phyloP scores from a whole-genome alignment of 2,888 invertebrate genomes.

The Eumacrocentrus americanus region DNA sequence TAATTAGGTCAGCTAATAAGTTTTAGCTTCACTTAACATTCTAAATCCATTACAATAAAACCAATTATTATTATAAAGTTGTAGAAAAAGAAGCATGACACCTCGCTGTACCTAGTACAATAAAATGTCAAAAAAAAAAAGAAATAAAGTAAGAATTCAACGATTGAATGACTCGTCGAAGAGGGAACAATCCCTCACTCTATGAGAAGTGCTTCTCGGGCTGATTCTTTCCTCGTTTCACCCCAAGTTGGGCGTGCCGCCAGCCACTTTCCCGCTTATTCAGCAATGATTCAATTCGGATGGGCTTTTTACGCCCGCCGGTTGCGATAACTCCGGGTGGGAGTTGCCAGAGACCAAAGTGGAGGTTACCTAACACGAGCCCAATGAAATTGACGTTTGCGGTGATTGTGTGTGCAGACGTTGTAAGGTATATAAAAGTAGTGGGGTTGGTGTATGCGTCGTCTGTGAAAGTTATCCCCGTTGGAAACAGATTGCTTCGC shows the following conservation, averaged over 20 bases:
- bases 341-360: conserved; percentile 34
- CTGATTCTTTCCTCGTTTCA: conserved; percentile 24
- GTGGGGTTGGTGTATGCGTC: conserved; percentile 52
- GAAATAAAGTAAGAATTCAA: background rate
- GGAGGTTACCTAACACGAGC: conserved; percentile 18
- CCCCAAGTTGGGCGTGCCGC: conserved; percentile 40
- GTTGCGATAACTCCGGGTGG: conserved; percentile 31
- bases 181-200: conserved; percentile 8
- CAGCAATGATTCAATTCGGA: conserved; percentile 62
- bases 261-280: conserved; percentile 60
- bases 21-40: too few species aligned
- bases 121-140: background rate
- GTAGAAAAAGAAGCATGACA: too few species aligned
- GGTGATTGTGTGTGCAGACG: conserved; percentile 13
- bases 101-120: too few species aligned
- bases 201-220: conserved; percentile 23
- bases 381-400: conserved; percentile 22
- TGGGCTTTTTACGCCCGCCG: conserved; percentile 34
- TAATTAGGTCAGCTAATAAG: too few species aligned
- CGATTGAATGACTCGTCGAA: conserved; percentile 8
- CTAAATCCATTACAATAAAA: too few species aligned
- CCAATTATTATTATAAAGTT: too few species aligned
- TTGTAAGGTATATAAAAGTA: conserved; percentile 4
- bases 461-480: conserved; percentile 59
- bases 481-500: conserved; percentile 57